Percentiles rank a stretch among this genome's conserved stretches.
phyloP scores from a whole-genome alignment of 2,797 vertebrate genomes.

The Acanthurus leucopareius region DNA sequence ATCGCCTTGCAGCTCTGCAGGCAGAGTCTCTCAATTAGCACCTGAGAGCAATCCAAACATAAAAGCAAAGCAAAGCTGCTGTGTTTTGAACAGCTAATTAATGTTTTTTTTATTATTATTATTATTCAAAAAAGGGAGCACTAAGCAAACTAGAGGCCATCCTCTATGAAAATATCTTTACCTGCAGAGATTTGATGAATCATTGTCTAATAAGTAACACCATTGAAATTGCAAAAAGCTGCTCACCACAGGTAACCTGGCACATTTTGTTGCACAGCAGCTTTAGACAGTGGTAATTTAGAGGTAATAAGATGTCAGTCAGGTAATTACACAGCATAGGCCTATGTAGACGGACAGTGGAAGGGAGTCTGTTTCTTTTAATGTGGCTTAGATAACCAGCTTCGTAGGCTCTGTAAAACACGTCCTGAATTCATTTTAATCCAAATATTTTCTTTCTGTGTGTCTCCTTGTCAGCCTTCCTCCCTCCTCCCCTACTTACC shows the following conservation, averaged over 20 bases:
- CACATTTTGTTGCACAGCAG: not conserved
- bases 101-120: not conserved
- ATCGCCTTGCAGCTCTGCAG: not conserved
- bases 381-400: conserved; percentile 4
- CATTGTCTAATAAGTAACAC: not conserved
- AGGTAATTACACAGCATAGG: not conserved
- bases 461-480: not conserved
- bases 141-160: not conserved
- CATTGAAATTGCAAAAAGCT: not conserved
- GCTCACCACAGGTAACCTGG: not conserved
- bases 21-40: not conserved
- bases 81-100: conserved; percentile 5
- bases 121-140: not conserved
- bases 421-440: conserved; percentile 2
- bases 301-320: not conserved
- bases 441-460: not conserved
- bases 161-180: not conserved
- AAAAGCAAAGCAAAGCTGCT: not conserved
- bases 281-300: not conserved
- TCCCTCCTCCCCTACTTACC: conserved; percentile 85
- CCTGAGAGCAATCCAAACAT: not conserved
- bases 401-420: conserved; percentile 17
- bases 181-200: not conserved
- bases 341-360: not conserved
- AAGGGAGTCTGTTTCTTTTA: not conserved